Conservation (phyloP, 2,113 vertebrate genomes). For the Bubo scandiacus region DNA sequence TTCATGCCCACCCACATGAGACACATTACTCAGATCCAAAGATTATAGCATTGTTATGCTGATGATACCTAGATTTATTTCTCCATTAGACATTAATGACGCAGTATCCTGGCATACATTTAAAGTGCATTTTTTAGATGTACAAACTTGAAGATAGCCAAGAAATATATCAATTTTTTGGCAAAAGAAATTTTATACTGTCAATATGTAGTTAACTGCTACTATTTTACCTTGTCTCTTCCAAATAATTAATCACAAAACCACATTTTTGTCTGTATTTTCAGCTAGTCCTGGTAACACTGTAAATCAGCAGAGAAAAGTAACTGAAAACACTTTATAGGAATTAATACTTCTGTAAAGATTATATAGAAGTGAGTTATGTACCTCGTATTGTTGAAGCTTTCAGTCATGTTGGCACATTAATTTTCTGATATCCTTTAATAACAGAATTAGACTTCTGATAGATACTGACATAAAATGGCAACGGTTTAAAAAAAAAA, state of each 20-base stretch:
- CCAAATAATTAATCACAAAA: not conserved
- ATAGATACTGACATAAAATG: not conserved
- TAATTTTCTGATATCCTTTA: not conserved
- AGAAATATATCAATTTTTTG: not conserved
- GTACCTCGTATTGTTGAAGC: not conserved
- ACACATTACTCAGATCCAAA: constrained; percentile 36
- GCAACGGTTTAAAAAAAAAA: not conserved
- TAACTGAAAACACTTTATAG: not conserved
- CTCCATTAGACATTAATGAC: constrained; percentile 35
- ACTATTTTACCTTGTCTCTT: not conserved
- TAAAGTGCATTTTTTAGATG: constrained; percentile 1
- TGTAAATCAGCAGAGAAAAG: not conserved
- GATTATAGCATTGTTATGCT: constrained; percentile 49
- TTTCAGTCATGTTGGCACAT: not conserved
- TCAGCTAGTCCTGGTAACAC: not conserved
- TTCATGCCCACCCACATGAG: constrained; percentile 37
- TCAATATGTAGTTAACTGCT: not conserved
- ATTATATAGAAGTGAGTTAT: not conserved
- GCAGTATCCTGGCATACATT: not conserved
- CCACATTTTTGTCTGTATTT: not conserved
- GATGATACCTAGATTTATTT: constrained; percentile 55
- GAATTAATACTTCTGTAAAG: not conserved
- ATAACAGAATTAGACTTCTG: not conserved
- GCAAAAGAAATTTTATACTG: not conserved
- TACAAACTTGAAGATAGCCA: not conserved